Evolutionary conservation across 2,888 invertebrate species (phyloP).

Genomic region (Drosophila putrida): DNA sequence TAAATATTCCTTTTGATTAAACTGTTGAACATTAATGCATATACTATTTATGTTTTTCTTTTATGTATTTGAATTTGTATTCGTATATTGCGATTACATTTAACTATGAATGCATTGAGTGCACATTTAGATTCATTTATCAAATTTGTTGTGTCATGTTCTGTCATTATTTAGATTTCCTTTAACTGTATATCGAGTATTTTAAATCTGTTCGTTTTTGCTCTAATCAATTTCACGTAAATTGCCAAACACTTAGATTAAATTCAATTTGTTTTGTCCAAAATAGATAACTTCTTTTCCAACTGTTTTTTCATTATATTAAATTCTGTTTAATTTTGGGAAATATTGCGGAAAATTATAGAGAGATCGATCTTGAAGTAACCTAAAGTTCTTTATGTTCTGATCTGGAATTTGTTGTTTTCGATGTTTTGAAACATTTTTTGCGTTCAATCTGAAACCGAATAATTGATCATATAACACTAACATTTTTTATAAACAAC

Average conservation of each 20-base stretch:
- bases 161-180: constrained; percentile 15
- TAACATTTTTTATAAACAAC: constrained; percentile 34
- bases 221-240: constrained; percentile 18
- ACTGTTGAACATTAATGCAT: constrained; percentile 67
- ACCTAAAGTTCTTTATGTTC: constrained; percentile 4
- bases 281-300: constrained; percentile 34
- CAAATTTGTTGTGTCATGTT: constrained; percentile 19
- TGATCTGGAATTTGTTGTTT: constrained; percentile 32
- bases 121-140: constrained; percentile 46
- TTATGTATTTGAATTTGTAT: constrained; percentile 18
- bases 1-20: constrained; percentile 57
- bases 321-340: not conserved
- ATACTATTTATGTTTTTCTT: constrained; percentile 46
- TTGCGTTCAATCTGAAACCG: constrained; percentile 68
- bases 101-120: constrained; percentile 51
- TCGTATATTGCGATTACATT: constrained; percentile 46
- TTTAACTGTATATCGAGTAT: constrained; percentile 51
- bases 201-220: constrained; percentile 34
- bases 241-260: constrained; percentile 43
- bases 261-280: constrained; percentile 52
- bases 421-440: constrained; percentile 66
- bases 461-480: constrained; percentile 39
- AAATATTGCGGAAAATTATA: constrained; percentile 1
- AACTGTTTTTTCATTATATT: constrained; percentile 7
- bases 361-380: not conserved